phyloP scores from a whole-genome alignment of 2,113 vertebrate genomes.

The Brachyhypopomus gauderio region DNA sequence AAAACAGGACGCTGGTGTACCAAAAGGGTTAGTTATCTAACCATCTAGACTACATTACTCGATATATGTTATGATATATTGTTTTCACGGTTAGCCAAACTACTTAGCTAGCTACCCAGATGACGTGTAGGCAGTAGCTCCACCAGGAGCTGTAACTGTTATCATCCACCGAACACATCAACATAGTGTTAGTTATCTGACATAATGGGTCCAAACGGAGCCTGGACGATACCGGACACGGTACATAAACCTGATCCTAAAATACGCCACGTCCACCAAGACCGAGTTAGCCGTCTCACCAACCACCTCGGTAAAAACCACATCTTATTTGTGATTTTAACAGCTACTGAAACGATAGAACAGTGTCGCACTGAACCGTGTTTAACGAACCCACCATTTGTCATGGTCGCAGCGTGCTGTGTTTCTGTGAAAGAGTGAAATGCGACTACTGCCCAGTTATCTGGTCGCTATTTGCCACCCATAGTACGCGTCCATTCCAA shows the following conservation, averaged over 20 bases:
- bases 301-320: neutral
- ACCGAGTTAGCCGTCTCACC: conserved; percentile 28
- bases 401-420: conserved; percentile 68
- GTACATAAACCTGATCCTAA: neutral
- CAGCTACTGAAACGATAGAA: neutral
- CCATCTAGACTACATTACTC: neutral
- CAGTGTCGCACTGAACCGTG: neutral
- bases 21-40: neutral
- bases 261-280: conserved; percentile 42
- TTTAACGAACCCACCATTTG: conserved; percentile 69
- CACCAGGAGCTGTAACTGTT: neutral
- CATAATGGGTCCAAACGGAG: neutral
- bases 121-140: neutral
- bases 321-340: neutral
- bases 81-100: neutral
- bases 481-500: conserved; percentile 53
- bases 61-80: too few relatives aligned
- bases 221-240: neutral
- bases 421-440: conserved; percentile 19
- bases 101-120: neutral
- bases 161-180: too few relatives aligned
- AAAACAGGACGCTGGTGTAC: neutral
- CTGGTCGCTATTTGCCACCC: conserved; percentile 47
- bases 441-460: neutral
- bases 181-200: too few relatives aligned